A percentile compares a stretch with the other conserved stretches of the same genome.
Evolutionary conservation across 2,113 vertebrate genomes (phyloP).

Genomic region (Megaceryle maxima): DNA sequence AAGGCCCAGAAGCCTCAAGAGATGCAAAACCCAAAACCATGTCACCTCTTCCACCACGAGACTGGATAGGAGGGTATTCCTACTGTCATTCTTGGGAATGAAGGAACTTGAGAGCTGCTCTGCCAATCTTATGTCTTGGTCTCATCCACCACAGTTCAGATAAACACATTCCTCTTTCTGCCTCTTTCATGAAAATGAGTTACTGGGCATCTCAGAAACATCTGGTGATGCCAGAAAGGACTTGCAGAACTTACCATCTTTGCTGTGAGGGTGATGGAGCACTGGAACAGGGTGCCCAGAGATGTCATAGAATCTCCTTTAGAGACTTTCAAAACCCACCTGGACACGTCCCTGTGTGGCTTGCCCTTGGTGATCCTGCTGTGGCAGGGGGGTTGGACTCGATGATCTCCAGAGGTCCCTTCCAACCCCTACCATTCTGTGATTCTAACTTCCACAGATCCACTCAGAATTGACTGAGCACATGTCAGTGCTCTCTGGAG

Average conservation of each 20-base stretch:
- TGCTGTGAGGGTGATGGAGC: too few species aligned
- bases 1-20: too few species aligned
- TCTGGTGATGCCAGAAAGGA: neutral
- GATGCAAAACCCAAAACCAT: neutral
- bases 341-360: too few species aligned
- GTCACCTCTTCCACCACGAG: neutral
- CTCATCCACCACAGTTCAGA: neutral
- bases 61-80: neutral
- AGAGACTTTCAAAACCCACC: too few species aligned
- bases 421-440: too few species aligned
- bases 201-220: neutral
- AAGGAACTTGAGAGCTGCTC: neutral
- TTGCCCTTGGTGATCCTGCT: too few species aligned
- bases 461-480: neutral
- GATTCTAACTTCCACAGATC: neutral
- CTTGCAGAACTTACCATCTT: neutral
- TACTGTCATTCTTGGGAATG: neutral
- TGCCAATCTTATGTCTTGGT: neutral
- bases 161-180: neutral
- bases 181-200: neutral
- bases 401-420: too few species aligned
- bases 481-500: neutral
- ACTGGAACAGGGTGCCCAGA: too few species aligned
- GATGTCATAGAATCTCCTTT: too few species aligned
- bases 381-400: too few species aligned